Evolutionary conservation across 2,113 vertebrate species (phyloP).

Genomic region (Perca flavescens): DNA sequence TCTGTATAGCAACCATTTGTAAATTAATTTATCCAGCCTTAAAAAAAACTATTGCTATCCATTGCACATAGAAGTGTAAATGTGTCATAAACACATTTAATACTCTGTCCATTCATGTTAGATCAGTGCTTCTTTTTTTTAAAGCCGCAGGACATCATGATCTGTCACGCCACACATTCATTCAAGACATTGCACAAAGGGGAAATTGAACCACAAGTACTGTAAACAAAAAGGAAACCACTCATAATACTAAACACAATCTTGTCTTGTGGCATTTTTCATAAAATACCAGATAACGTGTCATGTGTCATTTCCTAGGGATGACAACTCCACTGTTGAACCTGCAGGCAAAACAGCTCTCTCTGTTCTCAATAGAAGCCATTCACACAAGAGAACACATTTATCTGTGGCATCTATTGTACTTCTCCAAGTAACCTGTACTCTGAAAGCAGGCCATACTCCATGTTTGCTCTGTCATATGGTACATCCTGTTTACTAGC

Average conservation of each 20-base stretch:
- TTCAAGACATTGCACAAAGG: constrained; percentile 24
- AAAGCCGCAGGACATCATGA: background rate
- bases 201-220: background rate
- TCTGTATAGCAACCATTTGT: too few relatives aligned
- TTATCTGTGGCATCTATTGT: constrained; percentile 9
- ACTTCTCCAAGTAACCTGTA: background rate
- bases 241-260: constrained; percentile 24
- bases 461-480: background rate
- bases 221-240: constrained; percentile 15
- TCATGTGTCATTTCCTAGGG: background rate
- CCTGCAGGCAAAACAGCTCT: constrained; percentile 19
- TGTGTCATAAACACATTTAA: background rate
- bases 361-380: constrained; percentile 9
- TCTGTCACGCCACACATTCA: background rate
- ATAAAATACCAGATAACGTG: constrained; percentile 1
- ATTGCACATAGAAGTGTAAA: background rate
- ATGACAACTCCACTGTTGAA: background rate
- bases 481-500: constrained; percentile 4
- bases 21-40: too few relatives aligned
- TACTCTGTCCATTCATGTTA: background rate
- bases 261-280: constrained; percentile 1
- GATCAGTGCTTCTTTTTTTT: background rate
- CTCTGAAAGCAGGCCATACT: constrained; percentile 2
- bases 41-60: background rate
- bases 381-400: constrained; percentile 3